Evolutionary conservation across 1,140 invertebrate genomes (phyloP).

Genomic region (Hesperophylax magnus): DNA sequence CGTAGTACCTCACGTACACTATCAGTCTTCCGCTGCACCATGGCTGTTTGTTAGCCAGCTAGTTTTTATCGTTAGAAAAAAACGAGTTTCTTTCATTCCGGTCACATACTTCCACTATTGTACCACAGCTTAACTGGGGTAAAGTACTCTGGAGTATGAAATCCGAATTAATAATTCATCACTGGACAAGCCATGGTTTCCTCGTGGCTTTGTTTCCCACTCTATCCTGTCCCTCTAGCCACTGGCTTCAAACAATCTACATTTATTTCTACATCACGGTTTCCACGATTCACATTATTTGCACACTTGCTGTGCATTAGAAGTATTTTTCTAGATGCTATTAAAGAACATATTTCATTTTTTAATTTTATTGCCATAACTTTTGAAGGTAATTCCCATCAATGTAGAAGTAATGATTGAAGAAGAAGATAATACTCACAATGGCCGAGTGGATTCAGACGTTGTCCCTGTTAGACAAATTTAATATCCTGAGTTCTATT

Average conservation of each 20-base stretch:
- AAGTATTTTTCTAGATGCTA: neutral
- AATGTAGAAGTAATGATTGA: too few species aligned
- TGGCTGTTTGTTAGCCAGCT: too few species aligned
- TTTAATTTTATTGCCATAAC: too few species aligned
- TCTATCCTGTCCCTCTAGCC: neutral
- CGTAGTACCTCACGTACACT: too few species aligned
- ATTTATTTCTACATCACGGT: neutral
- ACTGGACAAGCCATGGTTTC: neutral
- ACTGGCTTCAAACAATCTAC: neutral
- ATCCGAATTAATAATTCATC: constrained; percentile 34
- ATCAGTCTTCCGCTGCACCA: too few species aligned
- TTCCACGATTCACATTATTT: neutral
- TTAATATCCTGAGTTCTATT: too few species aligned
- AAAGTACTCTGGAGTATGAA: constrained; percentile 28
- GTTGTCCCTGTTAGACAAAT: too few species aligned
- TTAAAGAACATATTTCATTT: too few species aligned
- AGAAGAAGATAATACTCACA: too few species aligned
- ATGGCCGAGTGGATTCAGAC: too few species aligned
- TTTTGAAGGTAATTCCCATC: too few species aligned
- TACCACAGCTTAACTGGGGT: neutral
- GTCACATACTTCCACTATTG: neutral
- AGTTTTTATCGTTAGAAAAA: neutral
- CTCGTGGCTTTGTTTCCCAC: constrained; percentile 13
- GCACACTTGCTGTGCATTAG: neutral
- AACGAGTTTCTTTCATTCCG: neutral